Evolutionary conservation across 2,113 vertebrate species (phyloP), one percentile per base, ranked within the genome.

Genomic region (Dipodomys ordii): DNA sequence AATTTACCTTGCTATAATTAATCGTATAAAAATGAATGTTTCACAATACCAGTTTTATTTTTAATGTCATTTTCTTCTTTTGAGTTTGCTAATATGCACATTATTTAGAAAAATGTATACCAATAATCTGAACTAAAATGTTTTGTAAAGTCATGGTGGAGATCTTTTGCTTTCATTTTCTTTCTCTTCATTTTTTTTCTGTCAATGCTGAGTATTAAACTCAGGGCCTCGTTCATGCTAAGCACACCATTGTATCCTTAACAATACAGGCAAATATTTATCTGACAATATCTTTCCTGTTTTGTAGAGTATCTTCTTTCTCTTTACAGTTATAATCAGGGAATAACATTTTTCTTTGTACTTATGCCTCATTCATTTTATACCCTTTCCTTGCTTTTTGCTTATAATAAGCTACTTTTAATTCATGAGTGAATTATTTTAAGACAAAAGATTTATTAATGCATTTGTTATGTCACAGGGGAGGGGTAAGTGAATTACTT

Each of bases 261-360:
- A 3, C 23, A 64, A 6, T 28, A 92, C 76, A 71, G 20, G 64
- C 1, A 76, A 3, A 4, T 76, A 67, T 25, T 68, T 53, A 68
- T 20, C 72, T 82, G 39, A 19, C 32, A 69, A 64, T 92, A n/a
- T 72, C 8, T 78, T 88, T 92, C 16, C 39, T 60, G 2, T 64
- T 7, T 35, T 82, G 68, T 62, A 11, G 3, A 69, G 7, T 35
- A 44, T 28, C 28, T 77, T 6, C 2, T 18, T 64, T 74, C 72
- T 62, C 13, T 73, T 90, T 53, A 72, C 16, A 73, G 44, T 60
- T 64, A 46, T 79, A 3, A 80, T 71, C 49, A 57, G 18, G 64
- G 39, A 2, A 90, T 76, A 16, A 65, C 53, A 78, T 79, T 89
- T 72, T 72, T 27, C 28, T 84, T 91, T 86, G n/a, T 74, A 83